Base-by-base conservation (phyloP, 2,113 vertebrate genomes). In the Lasiurus cinereus region DNA sequence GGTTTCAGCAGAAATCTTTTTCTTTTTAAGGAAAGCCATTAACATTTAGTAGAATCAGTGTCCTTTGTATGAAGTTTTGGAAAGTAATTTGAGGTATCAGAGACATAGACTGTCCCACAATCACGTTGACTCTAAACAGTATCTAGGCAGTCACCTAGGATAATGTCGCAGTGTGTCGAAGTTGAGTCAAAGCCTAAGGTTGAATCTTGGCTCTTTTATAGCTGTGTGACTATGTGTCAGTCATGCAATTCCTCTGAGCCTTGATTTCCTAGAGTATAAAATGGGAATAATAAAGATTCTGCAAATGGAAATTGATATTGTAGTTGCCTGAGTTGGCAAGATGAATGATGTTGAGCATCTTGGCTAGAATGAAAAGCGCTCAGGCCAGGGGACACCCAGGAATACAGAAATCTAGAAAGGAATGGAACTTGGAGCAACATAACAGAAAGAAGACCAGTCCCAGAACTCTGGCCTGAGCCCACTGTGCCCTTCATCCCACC, bases 21-120 rank as follows among this genome's bases (percentile, higher is more conserved):
- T 39, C 39, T 7, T 29, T 15, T n/a, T n/a, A 70, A 88, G 52
- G 73, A 89, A 76, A 72, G 72, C 6, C 24, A 50, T 62, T 88
- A 80, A 69, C 16, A 54, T 64, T 66, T 31, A 73, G 54, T 52
- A 90, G 56, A 91, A 74, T 74, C 88, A 39, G 3, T 59, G 24
- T 80, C 80, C 50, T 76, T 92, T 39, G 43, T 52, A 67, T 87
- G 73, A 76, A 29, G 21, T 43, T 88, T 91, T 96, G 93, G 72
- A 91, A 80, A 76, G 66, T 29, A 80, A 19, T 76, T 50, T 29
- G 59, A 94, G 82, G 73, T 21, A 74, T 6, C 16, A 70, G 33
- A 56, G 78, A 62, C 39, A 64, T 16, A 62, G 66, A 62, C 9
- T 46, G 29, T 80, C 16, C 48, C 79, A 8, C 5, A 70, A 62